Base-by-base conservation (phyloP, 2,797 vertebrate genomes). In the Hyperoplus lanceolatus region DNA sequence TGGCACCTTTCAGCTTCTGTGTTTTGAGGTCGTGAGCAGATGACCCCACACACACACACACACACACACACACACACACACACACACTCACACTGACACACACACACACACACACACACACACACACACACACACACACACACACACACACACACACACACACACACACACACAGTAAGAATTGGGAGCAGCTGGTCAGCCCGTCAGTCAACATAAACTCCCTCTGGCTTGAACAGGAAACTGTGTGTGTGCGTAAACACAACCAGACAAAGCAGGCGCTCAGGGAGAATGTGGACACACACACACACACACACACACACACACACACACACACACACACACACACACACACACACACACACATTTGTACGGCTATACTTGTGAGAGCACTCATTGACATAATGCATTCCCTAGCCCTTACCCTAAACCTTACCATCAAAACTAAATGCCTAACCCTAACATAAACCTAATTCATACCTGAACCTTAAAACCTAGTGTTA, bases 241-340 rank as follows among this genome's bases (percentile, higher is more conserved):
- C 84, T 9, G 9, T 5, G 85, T 82, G 84, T 91, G 87, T 87
- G 29, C 81, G 91, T 91, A 93, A 93, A 94, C 92, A 94, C 78
- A 60, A 18, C 3, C 4, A 10, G 45, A 90, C 91, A 93, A 93
- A 91, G 89, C 68, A 38, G 70, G 73, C 79, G 55, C 87, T 91
- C 85, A 80, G 85, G 90, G 73, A 76, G 86, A 93, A 94, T 83
- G 39, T 50, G 4, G 36, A 81, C 68, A 80, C 83, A 59, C 73
- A 68, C 70, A 74, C 67, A 79, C 60, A 70, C 68, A 87, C 80
- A 70, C 68, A 87, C 80, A 75, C 73, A 66, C 48, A 75, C 29
- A 29, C 29, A 29, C 29, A 29, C 29, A 29, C 29, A 29, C 29
- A 29, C 29, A 29, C 29, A 29, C 45, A 70, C 55, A 63, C 57